Conservation (phyloP, 2,797 vertebrate species). For the Leptatherina wallacei region DNA sequence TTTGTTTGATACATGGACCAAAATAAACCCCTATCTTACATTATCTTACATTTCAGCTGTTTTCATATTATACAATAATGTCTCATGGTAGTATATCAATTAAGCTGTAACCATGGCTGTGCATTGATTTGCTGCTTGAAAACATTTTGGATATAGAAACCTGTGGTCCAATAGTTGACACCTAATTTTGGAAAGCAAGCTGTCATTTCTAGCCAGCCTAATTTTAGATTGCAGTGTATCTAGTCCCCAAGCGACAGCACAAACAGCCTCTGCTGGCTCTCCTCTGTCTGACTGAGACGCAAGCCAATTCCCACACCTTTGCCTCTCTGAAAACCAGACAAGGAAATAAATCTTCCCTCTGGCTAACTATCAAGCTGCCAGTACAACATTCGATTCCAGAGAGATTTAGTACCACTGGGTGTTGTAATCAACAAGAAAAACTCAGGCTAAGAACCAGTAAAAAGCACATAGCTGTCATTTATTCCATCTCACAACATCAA, state of each 20-base stretch:
- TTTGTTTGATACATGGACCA: too few species aligned
- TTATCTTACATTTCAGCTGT: not conserved
- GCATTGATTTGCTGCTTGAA: conserved; percentile 19
- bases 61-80: not conserved
- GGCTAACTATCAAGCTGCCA: conserved; percentile 67
- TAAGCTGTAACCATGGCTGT: not conserved
- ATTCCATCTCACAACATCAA: conserved; percentile 44
- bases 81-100: conserved; percentile 8
- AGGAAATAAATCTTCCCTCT: conserved; percentile 65
- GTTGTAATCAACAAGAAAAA: conserved; percentile 53
- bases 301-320: conserved; percentile 60
- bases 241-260: conserved; percentile 20
- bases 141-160: conserved; percentile 1
- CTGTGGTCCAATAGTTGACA: conserved; percentile 36
- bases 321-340: conserved; percentile 57
- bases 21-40: too few species aligned
- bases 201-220: conserved; percentile 26
- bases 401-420: conserved; percentile 60
- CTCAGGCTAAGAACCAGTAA: conserved; percentile 35
- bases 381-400: conserved; percentile 40
- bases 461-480: conserved; percentile 23
- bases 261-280: conserved; percentile 24
- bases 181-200: conserved; percentile 38
- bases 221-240: conserved; percentile 32
- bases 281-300: conserved; percentile 36